Evolutionary conservation across 2,888 invertebrate genomes (phyloP).

Genomic region (Deroplatys truncata): DNA sequence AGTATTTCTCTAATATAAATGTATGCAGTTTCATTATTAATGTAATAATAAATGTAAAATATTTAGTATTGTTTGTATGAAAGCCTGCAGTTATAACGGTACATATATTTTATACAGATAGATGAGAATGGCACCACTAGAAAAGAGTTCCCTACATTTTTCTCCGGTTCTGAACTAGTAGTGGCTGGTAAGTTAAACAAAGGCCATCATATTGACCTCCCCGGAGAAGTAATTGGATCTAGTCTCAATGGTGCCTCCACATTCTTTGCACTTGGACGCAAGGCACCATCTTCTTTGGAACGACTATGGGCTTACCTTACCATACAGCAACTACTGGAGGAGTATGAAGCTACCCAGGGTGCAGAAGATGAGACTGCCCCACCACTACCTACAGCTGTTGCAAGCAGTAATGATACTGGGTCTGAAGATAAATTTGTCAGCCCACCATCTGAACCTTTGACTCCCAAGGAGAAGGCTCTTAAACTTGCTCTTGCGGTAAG

Average conservation of each 20-base stretch:
- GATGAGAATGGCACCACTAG: conserved; percentile 51
- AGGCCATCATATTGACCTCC: neutral
- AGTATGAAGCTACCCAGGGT: conserved; percentile 40
- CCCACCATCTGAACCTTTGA: neutral
- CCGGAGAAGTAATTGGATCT: conserved; percentile 10
- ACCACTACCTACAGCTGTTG: neutral
- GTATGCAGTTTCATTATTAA: no score
- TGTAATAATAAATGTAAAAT: no score
- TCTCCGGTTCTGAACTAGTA: conserved; percentile 59
- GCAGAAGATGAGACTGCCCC: neutral
- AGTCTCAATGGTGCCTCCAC: neutral
- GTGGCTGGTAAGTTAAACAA: conserved; percentile 52
- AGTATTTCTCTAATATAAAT: no score
- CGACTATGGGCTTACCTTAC: conserved; percentile 64
- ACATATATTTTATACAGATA: conserved; percentile 39
- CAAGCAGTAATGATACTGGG: neutral
- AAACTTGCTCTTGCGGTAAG: conserved; percentile 54
- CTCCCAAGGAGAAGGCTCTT: conserved; percentile 51
- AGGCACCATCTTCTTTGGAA: conserved; percentile 47
- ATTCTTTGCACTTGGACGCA: conserved; percentile 34
- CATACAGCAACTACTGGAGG: conserved; percentile 58
- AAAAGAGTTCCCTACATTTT: conserved; percentile 54
- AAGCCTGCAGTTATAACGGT: neutral
- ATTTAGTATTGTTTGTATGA: no score
- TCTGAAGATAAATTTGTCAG: neutral